Evolutionary conservation across 2,888 invertebrate genomes (phyloP), one percentile per base, ranked within the genome.

Genomic region (Polyommatus icarus): DNA sequence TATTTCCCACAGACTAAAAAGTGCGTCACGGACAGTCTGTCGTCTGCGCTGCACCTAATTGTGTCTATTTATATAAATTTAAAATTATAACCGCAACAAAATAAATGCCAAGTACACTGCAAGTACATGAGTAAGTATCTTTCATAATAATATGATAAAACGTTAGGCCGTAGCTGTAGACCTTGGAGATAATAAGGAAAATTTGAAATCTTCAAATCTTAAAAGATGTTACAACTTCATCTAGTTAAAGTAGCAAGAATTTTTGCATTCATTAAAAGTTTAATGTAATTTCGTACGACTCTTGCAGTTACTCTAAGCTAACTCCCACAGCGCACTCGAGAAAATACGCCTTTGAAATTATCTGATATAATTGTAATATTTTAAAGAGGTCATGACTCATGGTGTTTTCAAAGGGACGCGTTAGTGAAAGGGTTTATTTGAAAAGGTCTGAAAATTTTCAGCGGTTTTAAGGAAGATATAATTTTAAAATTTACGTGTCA

Each of bases 251-350:
- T 72, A 72, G 40, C 36, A 72, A 72, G 40, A 40, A 72, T 72
- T 67, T 40, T 72, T 72, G 72, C 72, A 40, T 40, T 72, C 36
- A 72, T 72, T 40, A 72, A 72, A 72, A 72, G 72, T 72, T 72
- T 40, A 40, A 72, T 40, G 72, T 20, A 18, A 72, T 72, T 72
- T 40, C 6, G 40, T 72, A 12, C 40, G 72, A 40, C 40, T 40
- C 36, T 20, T 7, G 72, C 72, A 40, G 67, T 71, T 40, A 12
- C 40, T 72, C 40, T 59, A 2, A 8, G 0, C 20, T 20, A 10
- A 24, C 15, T 71, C 24, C 29, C 24, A 36, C 36, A 8, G 71
- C 32, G n/a, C 36, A 71, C 71, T 71, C 18, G 36, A 36, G 71
- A 5, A 36, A 71, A 18, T 71, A 71, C 32, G 71, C 36, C 20